phyloP scores from a whole-genome alignment of 2,888 invertebrate species.

The Willowsia nigromaculata region DNA sequence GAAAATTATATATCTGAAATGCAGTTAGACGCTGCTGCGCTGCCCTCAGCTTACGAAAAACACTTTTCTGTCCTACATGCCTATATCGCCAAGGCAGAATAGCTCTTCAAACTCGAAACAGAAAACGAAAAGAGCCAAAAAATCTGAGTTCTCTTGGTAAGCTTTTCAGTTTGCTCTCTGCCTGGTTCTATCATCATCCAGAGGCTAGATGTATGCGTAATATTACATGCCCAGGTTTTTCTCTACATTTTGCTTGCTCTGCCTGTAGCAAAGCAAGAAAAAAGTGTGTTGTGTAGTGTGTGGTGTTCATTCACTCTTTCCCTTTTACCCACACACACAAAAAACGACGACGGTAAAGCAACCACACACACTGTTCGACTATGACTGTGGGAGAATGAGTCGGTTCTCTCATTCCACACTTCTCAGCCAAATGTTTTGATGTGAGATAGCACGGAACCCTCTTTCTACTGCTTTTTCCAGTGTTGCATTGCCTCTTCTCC shows the following conservation, averaged over 20 bases:
- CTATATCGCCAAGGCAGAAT: neutral
- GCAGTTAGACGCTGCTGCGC: too few species aligned
- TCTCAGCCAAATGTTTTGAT: conserved; percentile 29
- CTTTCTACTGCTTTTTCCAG: conserved; percentile 72
- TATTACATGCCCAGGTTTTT: neutral
- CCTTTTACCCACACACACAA: neutral
- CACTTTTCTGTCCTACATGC: neutral
- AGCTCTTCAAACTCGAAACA: neutral
- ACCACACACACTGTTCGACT: conserved; percentile 4
- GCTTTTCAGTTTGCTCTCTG: neutral
- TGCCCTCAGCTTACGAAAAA: too few species aligned
- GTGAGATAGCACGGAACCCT: neutral
- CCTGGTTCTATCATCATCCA: neutral
- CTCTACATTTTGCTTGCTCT: neutral
- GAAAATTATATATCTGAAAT: neutral
- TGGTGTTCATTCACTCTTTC: conserved; percentile 44
- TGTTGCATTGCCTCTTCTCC: conserved; percentile 53
- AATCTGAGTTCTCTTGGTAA: neutral
- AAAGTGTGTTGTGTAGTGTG: neutral
- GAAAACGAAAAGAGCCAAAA: conserved; percentile 20
- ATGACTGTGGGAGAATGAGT: conserved; percentile 8
- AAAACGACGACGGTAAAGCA: neutral
- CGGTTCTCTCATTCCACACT: neutral
- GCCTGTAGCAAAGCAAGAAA: conserved; percentile 31
- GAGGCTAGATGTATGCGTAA: neutral